Evolutionary conservation across 2,113 vertebrate genomes (phyloP), one percentile per base, ranked within the genome.

Genomic region (Brevimyrus niger): DNA sequence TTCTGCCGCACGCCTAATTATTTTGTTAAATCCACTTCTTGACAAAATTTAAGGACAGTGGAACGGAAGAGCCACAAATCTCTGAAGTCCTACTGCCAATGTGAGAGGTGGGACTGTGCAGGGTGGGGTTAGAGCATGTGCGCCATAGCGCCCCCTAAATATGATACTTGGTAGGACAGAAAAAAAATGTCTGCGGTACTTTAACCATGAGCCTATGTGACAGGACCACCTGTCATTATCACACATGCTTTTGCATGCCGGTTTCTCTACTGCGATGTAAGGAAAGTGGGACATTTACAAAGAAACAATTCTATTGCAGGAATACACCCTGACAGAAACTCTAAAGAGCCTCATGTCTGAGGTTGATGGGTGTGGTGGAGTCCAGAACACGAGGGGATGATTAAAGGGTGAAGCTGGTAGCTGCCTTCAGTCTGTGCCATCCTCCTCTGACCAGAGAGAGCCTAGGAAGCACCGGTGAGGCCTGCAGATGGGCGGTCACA

Each of bases 1-100:
- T 91, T 91, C 86, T 8, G 53, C 73, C 89, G 90, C 85, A 92
- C 51, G 82, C n/a, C 86, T 6, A 42, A 42, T 88, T 90, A 91
- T 90, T 90, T 53, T 15, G 15, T 53, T 53, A 53, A 53, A 4
- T 53, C 51, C 51, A 51, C 42, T 15, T 44, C 8, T 46, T 35
- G 17, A 9, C 80, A 83, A 42, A 83, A 46, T 83, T 23, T 44
- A 86, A 86, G 89, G 87, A 13, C 31, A 83, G 38, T 44, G 19
- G 44, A 38, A 23, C 19, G 53, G 53, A 55, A 55, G 53, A 6
- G 21, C 42, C 19, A 9, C 1, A 3, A 38, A 42, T 15, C 21
- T 11, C 42, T 21, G 35, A 84, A n/a, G 82, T 46, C 21, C 82
- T 11, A 46, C 38, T 42, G 38, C 42, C 38, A 42, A 27, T 31